phyloP scores from a whole-genome alignment of 1,140 invertebrate genomes.

The Arctopsyche grandis region DNA sequence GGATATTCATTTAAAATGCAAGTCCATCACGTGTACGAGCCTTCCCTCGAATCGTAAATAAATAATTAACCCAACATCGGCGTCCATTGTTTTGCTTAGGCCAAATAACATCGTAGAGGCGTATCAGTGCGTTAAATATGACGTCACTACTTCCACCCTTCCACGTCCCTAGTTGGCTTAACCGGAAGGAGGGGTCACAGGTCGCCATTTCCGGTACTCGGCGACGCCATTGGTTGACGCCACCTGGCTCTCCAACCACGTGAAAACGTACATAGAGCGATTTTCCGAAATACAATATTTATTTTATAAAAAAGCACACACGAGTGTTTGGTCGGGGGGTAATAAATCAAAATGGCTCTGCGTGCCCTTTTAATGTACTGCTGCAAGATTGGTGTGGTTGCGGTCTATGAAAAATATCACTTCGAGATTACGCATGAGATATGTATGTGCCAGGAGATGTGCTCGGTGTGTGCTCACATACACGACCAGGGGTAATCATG shows the following conservation, averaged over 20 bases:
- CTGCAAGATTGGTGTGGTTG: no score
- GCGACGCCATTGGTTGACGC: background rate
- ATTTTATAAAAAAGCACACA: background rate
- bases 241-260: constrained; percentile 14
- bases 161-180: constrained; percentile 14
- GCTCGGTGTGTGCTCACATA: background rate
- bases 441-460: constrained; percentile 8
- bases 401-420: background rate
- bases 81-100: constrained; percentile 1
- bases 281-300: background rate
- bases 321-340: no score
- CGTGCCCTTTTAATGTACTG: no score
- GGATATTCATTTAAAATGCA: no score
- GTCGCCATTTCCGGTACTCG: constrained; percentile 22
- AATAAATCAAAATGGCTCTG: no score
- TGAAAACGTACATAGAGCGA: background rate
- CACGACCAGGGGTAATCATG: constrained; percentile 38
- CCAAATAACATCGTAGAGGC: background rate
- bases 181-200: constrained; percentile 52
- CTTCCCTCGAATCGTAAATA: background rate
- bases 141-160: background rate
- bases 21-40: background rate
- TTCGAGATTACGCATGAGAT: constrained; percentile 26
- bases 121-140: background rate
- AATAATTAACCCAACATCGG: background rate